A percentile compares a stretch with the other conserved stretches of the same genome.
Evolutionary conservation across 2,888 invertebrate species (phyloP).

Genomic region (Lepidochrysops patricia): DNA sequence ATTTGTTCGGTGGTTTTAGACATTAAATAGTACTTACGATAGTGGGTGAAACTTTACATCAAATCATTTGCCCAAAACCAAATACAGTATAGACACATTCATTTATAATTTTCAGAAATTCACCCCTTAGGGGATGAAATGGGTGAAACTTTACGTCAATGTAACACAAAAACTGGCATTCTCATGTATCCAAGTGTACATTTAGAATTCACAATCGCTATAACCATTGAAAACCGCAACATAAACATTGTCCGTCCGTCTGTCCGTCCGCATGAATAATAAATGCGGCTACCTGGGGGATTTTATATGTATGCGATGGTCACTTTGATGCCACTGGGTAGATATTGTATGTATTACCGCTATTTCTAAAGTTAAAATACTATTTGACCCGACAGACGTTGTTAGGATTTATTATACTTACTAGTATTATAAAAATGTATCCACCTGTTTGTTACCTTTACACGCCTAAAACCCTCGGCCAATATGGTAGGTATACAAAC

Average conservation of each 20-base stretch:
- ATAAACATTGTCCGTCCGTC: constrained; percentile 12
- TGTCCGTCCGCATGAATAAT: constrained; percentile 3
- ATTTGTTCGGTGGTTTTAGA: constrained; percentile 12
- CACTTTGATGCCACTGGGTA: no score
- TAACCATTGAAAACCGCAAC: constrained; percentile 2
- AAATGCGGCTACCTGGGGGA: constrained; percentile 8
- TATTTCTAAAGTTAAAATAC: no score
- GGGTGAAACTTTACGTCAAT: not conserved
- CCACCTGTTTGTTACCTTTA: no score
- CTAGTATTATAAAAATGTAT: no score
- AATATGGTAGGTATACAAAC: no score
- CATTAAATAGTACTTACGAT: not conserved
- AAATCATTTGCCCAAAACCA: no score
- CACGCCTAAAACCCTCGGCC: no score
- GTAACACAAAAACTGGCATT: not conserved
- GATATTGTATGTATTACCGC: no score
- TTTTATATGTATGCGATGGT: not conserved
- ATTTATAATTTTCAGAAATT: not conserved
- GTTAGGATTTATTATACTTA: no score
- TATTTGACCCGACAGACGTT: no score
- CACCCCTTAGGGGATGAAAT: not conserved
- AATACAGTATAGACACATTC: not conserved
- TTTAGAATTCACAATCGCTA: constrained; percentile 1
- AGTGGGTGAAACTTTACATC: no score
- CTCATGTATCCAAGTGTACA: not conserved